Base-by-base conservation (phyloP, 2,113 vertebrate genomes). In the Mesembrinibis cayennensis region DNA sequence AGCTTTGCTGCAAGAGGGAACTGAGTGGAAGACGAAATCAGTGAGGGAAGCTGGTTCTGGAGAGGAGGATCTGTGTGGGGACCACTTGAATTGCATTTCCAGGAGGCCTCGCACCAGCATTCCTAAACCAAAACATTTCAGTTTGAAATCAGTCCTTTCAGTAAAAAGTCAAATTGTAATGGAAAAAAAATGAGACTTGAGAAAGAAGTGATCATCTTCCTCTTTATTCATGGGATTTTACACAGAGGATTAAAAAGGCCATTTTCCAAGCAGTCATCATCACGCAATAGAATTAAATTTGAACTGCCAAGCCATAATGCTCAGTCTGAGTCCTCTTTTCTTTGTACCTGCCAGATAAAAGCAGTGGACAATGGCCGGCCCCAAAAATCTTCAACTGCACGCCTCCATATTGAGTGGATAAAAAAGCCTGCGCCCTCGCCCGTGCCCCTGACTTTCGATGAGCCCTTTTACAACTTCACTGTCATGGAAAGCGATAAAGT, bases 331-430 rank as follows among this genome's bases (percentile, higher is more conserved):
- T 77, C 93, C 38, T 96, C 42, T 96, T 92, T 67, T 90, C 82
- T 97, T 95, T 76, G 6, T 90, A 30, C 69, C 49, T 95, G 84
- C 87, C 95, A 99, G 99, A 99, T 99, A 84, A 99, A 99, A 98
- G 99, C 99, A 2, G 98, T 99, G 70, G 99, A 99, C 97, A 99
- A 99, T 2, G 99, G 99, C 9, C 99, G 99, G 42, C 99, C 99
- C 53, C 99, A 99, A 96, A 99, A 99, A 70, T 99, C 98, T 44
- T 98, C 99, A 18, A 99, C 99, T 0, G 99, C 99, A 4, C 99
- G 99, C 29, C 98, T 99, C 42, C 99, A 99, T 67, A 99, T 99
- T 3, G 99, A 99, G 93, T 99, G 99, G 99, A 99, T 99, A 63
- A 99, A 98, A 65, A 99, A 98, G 34, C 99, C 99, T 0, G 87